These are phyloP conservation scores for Grapholita molesta DNA, from an alignment of 1,140 invertebrate genomes.

Conservation along the genomic window DNA sequence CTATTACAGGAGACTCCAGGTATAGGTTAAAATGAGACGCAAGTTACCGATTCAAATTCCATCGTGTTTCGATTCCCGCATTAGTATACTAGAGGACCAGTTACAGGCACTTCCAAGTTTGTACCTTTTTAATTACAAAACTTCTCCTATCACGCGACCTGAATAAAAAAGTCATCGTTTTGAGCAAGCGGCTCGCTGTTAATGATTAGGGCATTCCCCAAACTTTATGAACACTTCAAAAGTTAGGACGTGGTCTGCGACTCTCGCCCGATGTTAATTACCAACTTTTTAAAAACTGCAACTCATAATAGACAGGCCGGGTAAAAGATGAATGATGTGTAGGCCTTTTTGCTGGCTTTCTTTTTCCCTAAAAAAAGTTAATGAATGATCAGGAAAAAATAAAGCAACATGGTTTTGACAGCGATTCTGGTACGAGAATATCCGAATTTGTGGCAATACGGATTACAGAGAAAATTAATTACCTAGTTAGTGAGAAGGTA, in stretches of 20 bases:
- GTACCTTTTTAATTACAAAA: conserved; percentile 43
- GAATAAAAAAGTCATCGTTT: conserved; percentile 45
- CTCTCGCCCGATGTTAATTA: conserved; percentile 70
- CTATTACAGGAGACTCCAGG: no score
- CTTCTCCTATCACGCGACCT: conserved; percentile 44
- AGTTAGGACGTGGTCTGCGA: conserved; percentile 58
- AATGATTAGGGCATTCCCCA: conserved; percentile 68
- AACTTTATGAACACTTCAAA: conserved; percentile 68
- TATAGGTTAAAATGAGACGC: neutral
- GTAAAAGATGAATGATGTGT: conserved; percentile 75
- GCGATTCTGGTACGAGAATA: neutral
- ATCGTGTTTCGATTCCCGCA: neutral
- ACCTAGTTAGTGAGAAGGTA: neutral
- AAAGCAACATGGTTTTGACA: conserved; percentile 37
- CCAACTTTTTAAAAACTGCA: conserved; percentile 76
- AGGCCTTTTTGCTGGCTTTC: conserved; percentile 59
- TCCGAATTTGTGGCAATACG: neutral
- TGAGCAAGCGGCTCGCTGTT: conserved; percentile 47
- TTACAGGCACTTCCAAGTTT: conserved; percentile 18
- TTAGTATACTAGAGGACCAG: neutral
- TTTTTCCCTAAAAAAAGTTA: conserved; percentile 48
- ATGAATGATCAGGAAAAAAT: conserved; percentile 38
- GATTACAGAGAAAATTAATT: conserved; percentile 7
- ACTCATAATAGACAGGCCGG: conserved; percentile 74
- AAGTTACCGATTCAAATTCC: neutral